phyloP scores from a whole-genome alignment of 2,888 invertebrate species.

The Drosophila niveifrons region DNA sequence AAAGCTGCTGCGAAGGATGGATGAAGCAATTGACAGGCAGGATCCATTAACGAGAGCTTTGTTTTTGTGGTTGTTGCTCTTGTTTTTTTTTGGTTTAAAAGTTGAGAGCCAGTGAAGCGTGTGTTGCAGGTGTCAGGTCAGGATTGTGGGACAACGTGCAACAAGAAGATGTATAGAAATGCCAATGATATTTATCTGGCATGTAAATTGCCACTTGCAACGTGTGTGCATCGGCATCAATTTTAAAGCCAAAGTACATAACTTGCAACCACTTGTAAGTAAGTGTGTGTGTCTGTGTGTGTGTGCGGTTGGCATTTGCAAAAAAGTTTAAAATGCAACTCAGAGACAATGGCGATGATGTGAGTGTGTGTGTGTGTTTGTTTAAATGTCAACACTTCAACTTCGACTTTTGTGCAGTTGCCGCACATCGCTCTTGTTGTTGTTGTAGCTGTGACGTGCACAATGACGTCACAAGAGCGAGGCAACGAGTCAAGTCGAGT shows the following conservation, averaged over 20 bases:
- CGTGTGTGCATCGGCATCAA: conserved; percentile 14
- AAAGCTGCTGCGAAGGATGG: conserved; percentile 5
- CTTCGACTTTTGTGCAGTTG: conserved; percentile 71
- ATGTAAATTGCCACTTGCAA: conserved; percentile 33
- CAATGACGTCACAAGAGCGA: conserved; percentile 64
- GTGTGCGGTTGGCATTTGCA: conserved; percentile 55
- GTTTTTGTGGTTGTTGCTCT: too few species aligned
- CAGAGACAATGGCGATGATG: conserved; percentile 43
- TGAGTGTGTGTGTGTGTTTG: conserved; percentile 38
- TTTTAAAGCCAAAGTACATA: conserved; percentile 34
- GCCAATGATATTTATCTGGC: conserved; percentile 39
- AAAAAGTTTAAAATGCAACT: conserved; percentile 55
- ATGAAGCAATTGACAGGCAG: conserved; percentile 17
- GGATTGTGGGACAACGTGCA: conserved; percentile 43
- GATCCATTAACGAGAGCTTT: conserved; percentile 14
- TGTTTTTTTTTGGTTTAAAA: not conserved
- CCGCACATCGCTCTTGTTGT: not conserved
- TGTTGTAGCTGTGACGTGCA: conserved; percentile 59
- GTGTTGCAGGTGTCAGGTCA: conserved; percentile 38
- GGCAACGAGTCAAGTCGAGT: conserved; percentile 1
- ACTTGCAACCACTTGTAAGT: conserved; percentile 13
- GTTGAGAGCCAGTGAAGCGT: conserved; percentile 25
- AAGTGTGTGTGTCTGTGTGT: conserved; percentile 9
- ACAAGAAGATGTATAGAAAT: conserved; percentile 41
- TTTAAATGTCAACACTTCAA: conserved; percentile 78